Evolutionary conservation across 2,797 vertebrate genomes (phyloP).

Genomic region (Euthynnus affinis): DNA sequence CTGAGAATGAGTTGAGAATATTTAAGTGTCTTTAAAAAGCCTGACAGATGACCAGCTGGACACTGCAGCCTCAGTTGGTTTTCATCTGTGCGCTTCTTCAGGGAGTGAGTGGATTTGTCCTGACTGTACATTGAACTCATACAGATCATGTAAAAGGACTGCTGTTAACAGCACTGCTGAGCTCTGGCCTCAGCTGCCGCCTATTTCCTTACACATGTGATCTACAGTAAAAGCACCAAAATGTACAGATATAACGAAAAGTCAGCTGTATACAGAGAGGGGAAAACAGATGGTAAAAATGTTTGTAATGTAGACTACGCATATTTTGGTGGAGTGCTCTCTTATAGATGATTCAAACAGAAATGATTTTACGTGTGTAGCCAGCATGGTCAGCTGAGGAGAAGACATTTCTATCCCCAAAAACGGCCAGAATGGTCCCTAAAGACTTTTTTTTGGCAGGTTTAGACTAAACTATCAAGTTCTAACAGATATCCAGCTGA

Average conservation of each 20-base stretch:
- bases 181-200: constrained; percentile 53
- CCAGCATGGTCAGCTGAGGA: constrained; percentile 18
- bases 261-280: constrained; percentile 8
- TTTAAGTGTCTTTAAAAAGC: constrained; percentile 49
- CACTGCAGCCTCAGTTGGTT: constrained; percentile 10
- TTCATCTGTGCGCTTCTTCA: constrained; percentile 44
- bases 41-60: constrained; percentile 41
- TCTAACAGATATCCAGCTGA: constrained; percentile 42
- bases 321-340: constrained; percentile 27
- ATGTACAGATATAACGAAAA: constrained; percentile 65
- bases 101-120: constrained; percentile 36
- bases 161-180: constrained; percentile 43
- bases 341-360: constrained; percentile 18
- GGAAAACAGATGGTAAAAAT: background rate
- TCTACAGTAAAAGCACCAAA: constrained; percentile 50
- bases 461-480: constrained; percentile 35
- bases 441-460: constrained; percentile 43
- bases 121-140: constrained; percentile 29
- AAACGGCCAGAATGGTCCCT: constrained; percentile 55
- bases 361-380: constrained; percentile 18
- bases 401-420: constrained; percentile 24
- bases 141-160: constrained; percentile 39
- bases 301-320: constrained; percentile 27
- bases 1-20: constrained; percentile 74
- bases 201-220: constrained; percentile 47